Conservation (phyloP, 2,113 vertebrate genomes). For the Tonatia bakeri region DNA sequence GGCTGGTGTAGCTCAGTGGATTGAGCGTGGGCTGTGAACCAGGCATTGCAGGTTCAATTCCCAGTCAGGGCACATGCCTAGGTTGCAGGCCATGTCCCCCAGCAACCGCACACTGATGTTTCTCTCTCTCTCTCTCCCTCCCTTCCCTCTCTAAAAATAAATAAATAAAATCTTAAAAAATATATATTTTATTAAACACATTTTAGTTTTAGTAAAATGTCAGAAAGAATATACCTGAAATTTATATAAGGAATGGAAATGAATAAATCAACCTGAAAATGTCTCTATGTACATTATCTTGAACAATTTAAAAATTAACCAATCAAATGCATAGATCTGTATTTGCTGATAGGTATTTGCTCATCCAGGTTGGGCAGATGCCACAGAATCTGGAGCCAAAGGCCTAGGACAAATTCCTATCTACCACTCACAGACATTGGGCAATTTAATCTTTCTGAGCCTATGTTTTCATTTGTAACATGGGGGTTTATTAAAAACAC, state of each 20-base stretch:
- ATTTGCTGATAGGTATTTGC: not conserved
- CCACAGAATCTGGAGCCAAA: not conserved
- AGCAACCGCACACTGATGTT: too few relatives aligned
- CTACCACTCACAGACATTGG: not conserved
- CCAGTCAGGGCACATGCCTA: too few relatives aligned
- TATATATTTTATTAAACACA: not conserved
- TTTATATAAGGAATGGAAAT: not conserved
- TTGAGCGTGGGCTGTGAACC: too few relatives aligned
- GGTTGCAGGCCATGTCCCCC: too few relatives aligned
- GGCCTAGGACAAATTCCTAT: not conserved
- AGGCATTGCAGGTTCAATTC: too few relatives aligned
- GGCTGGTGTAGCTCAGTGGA: too few relatives aligned
- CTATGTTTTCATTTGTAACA: not conserved
- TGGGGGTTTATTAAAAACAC: not conserved
- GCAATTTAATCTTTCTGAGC: not conserved
- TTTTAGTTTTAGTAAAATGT: not conserved
- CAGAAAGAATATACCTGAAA: not conserved
- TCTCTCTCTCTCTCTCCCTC: too few relatives aligned
- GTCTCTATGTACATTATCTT: not conserved
- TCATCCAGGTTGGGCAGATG: not conserved
- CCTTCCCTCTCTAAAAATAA: too few relatives aligned
- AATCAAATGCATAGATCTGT: not conserved
- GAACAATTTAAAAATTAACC: not conserved
- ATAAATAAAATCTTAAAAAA: too few relatives aligned
- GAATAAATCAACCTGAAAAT: not conserved